Base-by-base conservation (phyloP, 2,797 vertebrate genomes). In the Cynopterus sphinx region DNA sequence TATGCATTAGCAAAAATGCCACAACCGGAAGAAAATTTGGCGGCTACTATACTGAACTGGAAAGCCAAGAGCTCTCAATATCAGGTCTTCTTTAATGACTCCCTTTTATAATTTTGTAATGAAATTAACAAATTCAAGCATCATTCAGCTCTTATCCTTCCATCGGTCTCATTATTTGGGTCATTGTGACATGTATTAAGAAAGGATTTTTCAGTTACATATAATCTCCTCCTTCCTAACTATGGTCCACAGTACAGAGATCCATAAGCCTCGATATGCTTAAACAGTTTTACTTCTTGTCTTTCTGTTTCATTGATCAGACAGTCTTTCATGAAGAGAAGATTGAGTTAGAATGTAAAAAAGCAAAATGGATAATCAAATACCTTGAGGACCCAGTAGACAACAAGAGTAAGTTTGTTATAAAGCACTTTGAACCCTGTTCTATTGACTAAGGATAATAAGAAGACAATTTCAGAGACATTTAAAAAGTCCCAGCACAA, bases 401-500 rank as follows among this genome's bases (percentile, higher is more conserved):
- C 36, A 90, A 71, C 43, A 90, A 92, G 73, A 22, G 65, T 22
- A 53, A 83, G 33, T 94, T 78, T 92, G 51, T 68, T 41, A 61
- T 46, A 68, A 85, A 73, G 67, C 5, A 43, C 82, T 61, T 7
- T 59, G 78, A 65, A 88, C n/a, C 33, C 28, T 63, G 16, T 65
- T 59, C 53, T 82, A 28, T 22, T 92, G 78, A 87, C 43, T 61
- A 73, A 68, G 31, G 36, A 13, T 55, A 87, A 33, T 41, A 85
- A 82, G 15, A 77, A 89, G 78, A 90, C 79, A 85, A 41, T 84
- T 75, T 84, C 70, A 85, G 31, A 21, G 49, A 88, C 70, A n/a
- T 70, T 86, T 63, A 91, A 74, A 73, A 92, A 57, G 43, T 92
- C 26, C 24, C 31, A 71, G 19, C 31, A 92, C 41, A 83, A 75